A percentile compares a stretch with the other conserved stretches of the same genome.
phyloP scores from a whole-genome alignment of 2,113 vertebrate genomes.

The Myotis brandtii region DNA sequence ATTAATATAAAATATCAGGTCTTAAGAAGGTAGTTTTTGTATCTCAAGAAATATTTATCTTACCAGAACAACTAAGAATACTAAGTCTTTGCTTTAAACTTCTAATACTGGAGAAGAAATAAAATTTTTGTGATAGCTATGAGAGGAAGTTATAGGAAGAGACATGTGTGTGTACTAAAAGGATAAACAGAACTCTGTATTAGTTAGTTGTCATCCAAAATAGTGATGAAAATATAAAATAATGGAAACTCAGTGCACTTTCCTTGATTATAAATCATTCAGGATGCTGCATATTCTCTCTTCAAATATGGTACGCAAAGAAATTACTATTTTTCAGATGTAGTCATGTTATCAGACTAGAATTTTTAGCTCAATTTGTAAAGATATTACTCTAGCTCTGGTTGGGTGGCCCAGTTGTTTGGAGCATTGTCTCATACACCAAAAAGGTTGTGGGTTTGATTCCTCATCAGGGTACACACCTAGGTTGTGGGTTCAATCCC shows the following conservation, averaged over 20 bases:
- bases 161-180: not conserved
- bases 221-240: conserved; percentile 14
- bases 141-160: not conserved
- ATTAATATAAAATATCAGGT: not conserved
- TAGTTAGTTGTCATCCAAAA: not conserved
- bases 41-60: not conserved
- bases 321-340: not conserved
- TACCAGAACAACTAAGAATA: not conserved
- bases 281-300: not conserved
- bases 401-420: not conserved
- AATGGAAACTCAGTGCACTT: not conserved
- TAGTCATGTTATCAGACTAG: not conserved
- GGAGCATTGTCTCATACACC: not conserved
- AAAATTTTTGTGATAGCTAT: not conserved
- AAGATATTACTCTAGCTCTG: not conserved
- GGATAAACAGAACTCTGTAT: not conserved
- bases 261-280: not conserved
- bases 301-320: not conserved
- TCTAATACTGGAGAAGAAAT: not conserved
- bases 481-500: not conserved
- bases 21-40: not conserved
- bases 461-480: not conserved
- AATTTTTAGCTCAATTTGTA: not conserved
- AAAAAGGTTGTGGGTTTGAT: not conserved
- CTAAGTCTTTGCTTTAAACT: not conserved